Evolutionary conservation across 2,113 vertebrate genomes (phyloP).

Genomic region (Gavialis gangeticus): DNA sequence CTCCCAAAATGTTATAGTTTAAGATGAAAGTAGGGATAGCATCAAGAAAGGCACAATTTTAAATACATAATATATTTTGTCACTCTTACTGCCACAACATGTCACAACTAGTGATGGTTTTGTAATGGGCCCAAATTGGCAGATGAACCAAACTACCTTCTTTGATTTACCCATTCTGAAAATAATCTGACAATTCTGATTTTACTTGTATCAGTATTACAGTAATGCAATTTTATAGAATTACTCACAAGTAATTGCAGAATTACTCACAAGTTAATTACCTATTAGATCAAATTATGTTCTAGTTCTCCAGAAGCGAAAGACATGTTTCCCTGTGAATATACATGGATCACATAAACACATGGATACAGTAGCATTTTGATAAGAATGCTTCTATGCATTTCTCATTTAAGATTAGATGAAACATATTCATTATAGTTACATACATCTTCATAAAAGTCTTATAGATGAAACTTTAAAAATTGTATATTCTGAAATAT

Average conservation of each 20-base stretch:
- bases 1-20: rapidly evolving
- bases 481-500: neutral
- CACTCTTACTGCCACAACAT: neutral
- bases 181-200: neutral
- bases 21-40: neutral
- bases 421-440: neutral
- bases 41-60: neutral
- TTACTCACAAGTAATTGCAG: no score
- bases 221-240: neutral
- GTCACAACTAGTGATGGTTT: neutral
- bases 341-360: neutral
- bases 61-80: neutral
- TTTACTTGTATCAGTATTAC: neutral
- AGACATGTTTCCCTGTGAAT: neutral
- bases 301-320: neutral
- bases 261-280: neutral
- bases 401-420: neutral
- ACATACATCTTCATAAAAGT: neutral
- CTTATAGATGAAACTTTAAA: neutral
- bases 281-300: neutral
- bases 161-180: neutral
- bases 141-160: neutral
- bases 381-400: neutral
- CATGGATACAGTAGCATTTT: neutral
- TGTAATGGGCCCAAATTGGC: neutral